These are phyloP conservation scores for Tinamus guttatus DNA, from an alignment of 2,113 vertebrate genomes.

Conservation along the genomic window DNA sequence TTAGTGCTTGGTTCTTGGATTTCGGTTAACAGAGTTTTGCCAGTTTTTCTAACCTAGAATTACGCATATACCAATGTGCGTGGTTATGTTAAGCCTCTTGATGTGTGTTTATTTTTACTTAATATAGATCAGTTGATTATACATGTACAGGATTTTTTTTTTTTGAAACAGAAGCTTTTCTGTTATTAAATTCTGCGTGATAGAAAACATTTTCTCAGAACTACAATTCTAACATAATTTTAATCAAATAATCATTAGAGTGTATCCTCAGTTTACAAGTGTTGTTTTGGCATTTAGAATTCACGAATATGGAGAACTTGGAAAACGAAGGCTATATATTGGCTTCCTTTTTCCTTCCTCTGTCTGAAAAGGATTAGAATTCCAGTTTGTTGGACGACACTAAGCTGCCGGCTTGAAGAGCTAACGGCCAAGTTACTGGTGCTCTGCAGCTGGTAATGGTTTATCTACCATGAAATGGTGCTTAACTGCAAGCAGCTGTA, in stretches of 20 bases:
- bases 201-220: neutral
- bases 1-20: neutral
- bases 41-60: neutral
- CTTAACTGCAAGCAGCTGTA: slow-evolving; percentile 60
- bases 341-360: neutral
- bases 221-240: neutral
- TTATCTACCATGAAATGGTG: slow-evolving; percentile 52
- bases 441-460: slow-evolving; percentile 33
- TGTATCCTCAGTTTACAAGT: neutral
- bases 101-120: neutral
- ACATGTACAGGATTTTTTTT: neutral
- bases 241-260: neutral
- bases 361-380: slow-evolving; percentile 26
- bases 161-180: neutral
- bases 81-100: neutral
- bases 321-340: neutral
- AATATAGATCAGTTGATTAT: neutral
- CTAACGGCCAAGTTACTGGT: slow-evolving; percentile 15
- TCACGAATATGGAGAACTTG: neutral
- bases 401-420: slow-evolving; percentile 32
- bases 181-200: neutral
- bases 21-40: neutral
- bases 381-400: slow-evolving; percentile 11
- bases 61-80: neutral
- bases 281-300: neutral